Conservation (phyloP, 2,113 vertebrate genomes). For the Saguinus midas region DNA sequence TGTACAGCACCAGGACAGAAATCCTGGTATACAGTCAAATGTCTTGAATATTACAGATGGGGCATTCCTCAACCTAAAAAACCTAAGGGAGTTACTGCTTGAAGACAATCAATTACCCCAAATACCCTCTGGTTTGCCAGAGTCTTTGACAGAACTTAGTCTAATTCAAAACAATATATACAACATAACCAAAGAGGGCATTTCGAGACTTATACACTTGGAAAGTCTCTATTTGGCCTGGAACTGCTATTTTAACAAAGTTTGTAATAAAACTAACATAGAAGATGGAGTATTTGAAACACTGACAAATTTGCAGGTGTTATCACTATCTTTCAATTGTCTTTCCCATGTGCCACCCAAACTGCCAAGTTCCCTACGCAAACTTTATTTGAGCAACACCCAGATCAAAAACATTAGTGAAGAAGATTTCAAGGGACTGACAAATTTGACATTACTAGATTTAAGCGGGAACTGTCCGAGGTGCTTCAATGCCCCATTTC, state of each 20-base stretch:
- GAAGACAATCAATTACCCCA: constrained; percentile 36
- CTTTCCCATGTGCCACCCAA: constrained; percentile 34
- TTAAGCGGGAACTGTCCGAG: constrained; percentile 87
- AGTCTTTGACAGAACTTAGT: constrained; percentile 15
- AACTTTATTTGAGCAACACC: constrained; percentile 65
- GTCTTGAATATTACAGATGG: constrained; percentile 67
- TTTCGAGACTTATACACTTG: constrained; percentile 48
- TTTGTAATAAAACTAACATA: background rate
- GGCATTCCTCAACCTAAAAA: constrained; percentile 1
- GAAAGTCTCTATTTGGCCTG: constrained; percentile 33
- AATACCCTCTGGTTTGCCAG: constrained; percentile 48
- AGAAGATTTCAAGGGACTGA: constrained; percentile 78
- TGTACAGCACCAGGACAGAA: background rate
- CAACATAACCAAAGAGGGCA: background rate
- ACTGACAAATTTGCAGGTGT: background rate
- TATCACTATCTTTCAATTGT: constrained; percentile 67
- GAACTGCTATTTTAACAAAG: constrained; percentile 69
- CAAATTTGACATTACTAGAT: constrained; percentile 70
- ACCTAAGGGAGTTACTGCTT: constrained; percentile 46
- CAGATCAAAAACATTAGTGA: constrained; percentile 79
- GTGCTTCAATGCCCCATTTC: constrained; percentile 86
- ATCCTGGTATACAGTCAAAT: background rate
- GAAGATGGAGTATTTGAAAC: constrained; percentile 47
- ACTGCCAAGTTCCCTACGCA: constrained; percentile 31
- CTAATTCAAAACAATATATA: constrained; percentile 59